These are phyloP conservation scores for Dioctria rufipes DNA, from an alignment of 2,888 invertebrate species.

Conservation along the genomic window DNA sequence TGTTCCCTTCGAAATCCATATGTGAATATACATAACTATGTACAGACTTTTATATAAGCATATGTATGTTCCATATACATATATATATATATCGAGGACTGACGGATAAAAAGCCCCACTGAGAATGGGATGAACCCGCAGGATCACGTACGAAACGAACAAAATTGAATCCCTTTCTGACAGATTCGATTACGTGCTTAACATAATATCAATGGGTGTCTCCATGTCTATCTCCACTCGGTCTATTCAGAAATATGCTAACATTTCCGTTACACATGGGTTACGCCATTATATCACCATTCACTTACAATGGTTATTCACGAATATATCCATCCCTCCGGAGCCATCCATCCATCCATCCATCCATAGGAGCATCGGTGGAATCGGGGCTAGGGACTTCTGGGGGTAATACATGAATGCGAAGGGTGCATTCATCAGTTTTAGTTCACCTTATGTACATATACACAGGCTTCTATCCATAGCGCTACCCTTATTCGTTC, in stretches of 20 bases:
- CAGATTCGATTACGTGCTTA: constrained; percentile 60
- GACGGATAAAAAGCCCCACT: constrained; percentile 19
- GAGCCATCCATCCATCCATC: background rate
- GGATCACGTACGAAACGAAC: constrained; percentile 59
- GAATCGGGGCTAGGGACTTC: background rate
- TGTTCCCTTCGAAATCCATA: constrained; percentile 33
- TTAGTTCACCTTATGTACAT: constrained; percentile 21
- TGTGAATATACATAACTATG: constrained; percentile 32
- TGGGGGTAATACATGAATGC: constrained; percentile 8
- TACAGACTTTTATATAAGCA: too few species aligned
- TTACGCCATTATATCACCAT: constrained; percentile 57
- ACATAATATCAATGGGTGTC: constrained; percentile 59
- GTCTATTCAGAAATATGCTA: constrained; percentile 56
- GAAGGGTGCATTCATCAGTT: constrained; percentile 45
- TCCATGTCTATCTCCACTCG: constrained; percentile 55
- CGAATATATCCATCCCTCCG: background rate
- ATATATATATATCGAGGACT: too few species aligned
- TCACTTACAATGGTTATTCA: constrained; percentile 37
- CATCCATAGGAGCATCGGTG: constrained; percentile 10
- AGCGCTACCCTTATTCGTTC: constrained; percentile 3
- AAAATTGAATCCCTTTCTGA: constrained; percentile 59
- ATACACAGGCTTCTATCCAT: constrained; percentile 12
- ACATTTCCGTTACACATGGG: constrained; percentile 59
- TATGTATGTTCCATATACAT: too few species aligned
- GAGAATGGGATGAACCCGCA: constrained; percentile 44